phyloP scores from a whole-genome alignment of 2,888 invertebrate genomes.

The Prenolepis imparis region DNA sequence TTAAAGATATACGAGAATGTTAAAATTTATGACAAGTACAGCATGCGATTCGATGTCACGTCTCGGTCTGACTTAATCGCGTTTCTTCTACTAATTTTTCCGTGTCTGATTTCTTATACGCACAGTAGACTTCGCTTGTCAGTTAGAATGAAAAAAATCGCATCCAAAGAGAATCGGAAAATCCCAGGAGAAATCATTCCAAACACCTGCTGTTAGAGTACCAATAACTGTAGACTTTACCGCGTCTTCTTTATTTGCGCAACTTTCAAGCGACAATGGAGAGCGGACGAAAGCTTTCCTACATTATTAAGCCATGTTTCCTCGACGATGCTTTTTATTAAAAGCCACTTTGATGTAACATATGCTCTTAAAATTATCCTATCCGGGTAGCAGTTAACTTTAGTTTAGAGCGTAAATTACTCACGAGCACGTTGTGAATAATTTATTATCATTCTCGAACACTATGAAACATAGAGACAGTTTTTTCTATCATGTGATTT shows the following conservation, averaged over 20 bases:
- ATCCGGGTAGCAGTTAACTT: background rate
- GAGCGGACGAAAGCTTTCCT: conserved; percentile 63
- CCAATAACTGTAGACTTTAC: conserved; percentile 74
- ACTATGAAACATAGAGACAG: background rate
- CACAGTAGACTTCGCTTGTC: conserved; percentile 32
- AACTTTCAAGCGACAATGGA: conserved; percentile 50
- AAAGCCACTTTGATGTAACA: conserved; percentile 70
- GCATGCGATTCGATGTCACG: background rate
- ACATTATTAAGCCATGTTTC: conserved; percentile 71
- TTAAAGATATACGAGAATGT: conserved; percentile 6
- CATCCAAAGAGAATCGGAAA: conserved; percentile 51
- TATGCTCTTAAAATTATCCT: conserved; percentile 45
- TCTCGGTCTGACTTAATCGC: conserved; percentile 4
- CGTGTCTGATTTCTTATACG: conserved; percentile 62
- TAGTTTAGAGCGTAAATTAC: conserved; percentile 26
- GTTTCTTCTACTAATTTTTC: conserved; percentile 57
- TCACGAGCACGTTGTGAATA: conserved; percentile 4
- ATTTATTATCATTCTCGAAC: conserved; percentile 14
- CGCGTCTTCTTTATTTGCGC: conserved; percentile 67
- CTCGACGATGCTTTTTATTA: conserved; percentile 68
- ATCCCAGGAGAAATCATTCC: conserved; percentile 75
- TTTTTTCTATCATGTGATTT: conserved; percentile 15
- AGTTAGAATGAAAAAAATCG: conserved; percentile 65
- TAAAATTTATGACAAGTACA: conserved; percentile 16
- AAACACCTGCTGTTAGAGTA: conserved; percentile 77